phyloP scores from a whole-genome alignment of 2,797 vertebrate genomes.

The Cyclura pinguis region DNA sequence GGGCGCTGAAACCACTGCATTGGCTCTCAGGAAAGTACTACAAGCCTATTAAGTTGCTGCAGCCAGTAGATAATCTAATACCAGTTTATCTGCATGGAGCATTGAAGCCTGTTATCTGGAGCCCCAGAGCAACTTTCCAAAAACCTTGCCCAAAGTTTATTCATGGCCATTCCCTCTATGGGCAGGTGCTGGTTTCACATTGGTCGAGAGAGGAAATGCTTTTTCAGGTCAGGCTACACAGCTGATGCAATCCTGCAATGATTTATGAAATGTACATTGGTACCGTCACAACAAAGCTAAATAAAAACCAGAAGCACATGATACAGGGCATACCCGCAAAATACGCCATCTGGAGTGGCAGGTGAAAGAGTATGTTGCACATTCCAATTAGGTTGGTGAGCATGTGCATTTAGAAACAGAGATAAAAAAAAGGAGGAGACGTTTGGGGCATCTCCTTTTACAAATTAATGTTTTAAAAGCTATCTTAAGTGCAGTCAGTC shows the following conservation, averaged over 20 bases:
- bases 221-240: neutral
- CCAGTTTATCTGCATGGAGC: neutral
- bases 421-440: neutral
- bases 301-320: neutral
- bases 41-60: too few relatives aligned
- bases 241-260: slow-evolving; percentile 22
- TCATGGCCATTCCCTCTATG: neutral
- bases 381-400: neutral
- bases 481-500: neutral
- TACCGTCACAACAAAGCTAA: neutral
- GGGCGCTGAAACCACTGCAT: too few relatives aligned
- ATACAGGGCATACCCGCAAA: neutral
- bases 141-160: neutral
- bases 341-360: neutral
- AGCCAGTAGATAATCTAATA: neutral
- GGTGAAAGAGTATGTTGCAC: neutral
- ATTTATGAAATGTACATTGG: neutral
- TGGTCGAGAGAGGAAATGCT: neutral
- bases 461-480: neutral
- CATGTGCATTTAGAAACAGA: neutral
- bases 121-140: neutral
- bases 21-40: too few relatives aligned
- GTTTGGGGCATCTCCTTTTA: too few relatives aligned
- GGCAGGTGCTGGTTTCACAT: slow-evolving; percentile 25
- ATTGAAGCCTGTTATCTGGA: neutral